Evolutionary conservation across 2,888 invertebrate species (phyloP).

Genomic region (Apamea sordens): DNA sequence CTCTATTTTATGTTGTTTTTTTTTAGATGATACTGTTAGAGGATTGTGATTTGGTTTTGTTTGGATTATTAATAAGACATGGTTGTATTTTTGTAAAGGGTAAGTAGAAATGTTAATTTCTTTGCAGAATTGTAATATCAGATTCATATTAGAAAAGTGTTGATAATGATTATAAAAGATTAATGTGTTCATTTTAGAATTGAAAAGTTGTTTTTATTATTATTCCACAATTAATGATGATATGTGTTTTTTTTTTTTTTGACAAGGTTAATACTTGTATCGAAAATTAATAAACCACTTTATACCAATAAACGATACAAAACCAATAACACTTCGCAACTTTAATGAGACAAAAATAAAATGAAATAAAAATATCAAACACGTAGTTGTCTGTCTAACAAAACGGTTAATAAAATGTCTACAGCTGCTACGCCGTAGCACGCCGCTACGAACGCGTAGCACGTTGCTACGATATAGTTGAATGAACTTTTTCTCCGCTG

Average conservation of each 20-base stretch:
- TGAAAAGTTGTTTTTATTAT: not conserved
- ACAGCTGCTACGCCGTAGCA: conserved; percentile 73
- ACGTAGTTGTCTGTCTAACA: conserved; percentile 73
- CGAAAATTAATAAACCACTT: not conserved
- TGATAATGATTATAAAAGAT: not conserved
- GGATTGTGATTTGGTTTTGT: not conserved
- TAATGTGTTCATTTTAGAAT: not conserved
- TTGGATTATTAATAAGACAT: not conserved
- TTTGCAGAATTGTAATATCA: not conserved
- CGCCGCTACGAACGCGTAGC: conserved; percentile 70
- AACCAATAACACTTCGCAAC: conserved; percentile 45
- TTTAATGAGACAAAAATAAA: conserved; percentile 52
- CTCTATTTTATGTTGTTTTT: conserved; percentile 5
- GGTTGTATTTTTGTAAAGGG: not conserved
- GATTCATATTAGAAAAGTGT: too few species aligned
- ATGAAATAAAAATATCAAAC: conserved; percentile 64
- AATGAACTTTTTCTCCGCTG: conserved; percentile 69
- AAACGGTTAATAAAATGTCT: conserved; percentile 76
- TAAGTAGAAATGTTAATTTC: not conserved
- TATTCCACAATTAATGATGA: not conserved
- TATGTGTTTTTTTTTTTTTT: not conserved
- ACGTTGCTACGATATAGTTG: conserved; percentile 73
- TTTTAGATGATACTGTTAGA: not conserved
- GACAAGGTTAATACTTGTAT: not conserved
- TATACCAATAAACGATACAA: conserved; percentile 28